Conservation (phyloP, 2,888 invertebrate genomes). For the Marasmarcha lunaedactyla region DNA sequence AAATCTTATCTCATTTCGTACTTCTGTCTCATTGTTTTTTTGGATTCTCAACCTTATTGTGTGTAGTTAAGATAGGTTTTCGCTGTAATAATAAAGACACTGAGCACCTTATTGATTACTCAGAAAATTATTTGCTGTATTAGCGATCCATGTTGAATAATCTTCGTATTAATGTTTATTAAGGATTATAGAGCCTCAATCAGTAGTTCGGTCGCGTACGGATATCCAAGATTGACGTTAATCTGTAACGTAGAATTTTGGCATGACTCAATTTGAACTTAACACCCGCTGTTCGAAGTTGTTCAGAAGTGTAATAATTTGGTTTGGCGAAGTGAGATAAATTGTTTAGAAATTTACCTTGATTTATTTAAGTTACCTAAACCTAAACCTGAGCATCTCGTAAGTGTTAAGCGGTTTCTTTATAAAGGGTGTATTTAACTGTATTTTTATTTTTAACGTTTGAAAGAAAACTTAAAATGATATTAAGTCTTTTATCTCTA, state of each 20-base stretch:
- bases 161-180: conserved; percentile 54
- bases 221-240: conserved; percentile 43
- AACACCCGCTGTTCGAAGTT: neutral
- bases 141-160: conserved; percentile 50
- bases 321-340: neutral
- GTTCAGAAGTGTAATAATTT: neutral
- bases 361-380: too few species aligned
- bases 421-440: too few species aligned
- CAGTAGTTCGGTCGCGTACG: conserved; percentile 31
- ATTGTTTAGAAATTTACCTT: too few species aligned
- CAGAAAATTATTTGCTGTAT: conserved; percentile 43
- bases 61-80: too few species aligned
- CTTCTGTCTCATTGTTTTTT: neutral
- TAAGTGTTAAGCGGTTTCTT: too few species aligned
- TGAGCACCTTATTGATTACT: neutral
- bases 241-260: conserved; percentile 43
- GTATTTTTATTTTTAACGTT: too few species aligned
- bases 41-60: too few species aligned
- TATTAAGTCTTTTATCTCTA: too few species aligned
- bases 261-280: neutral
- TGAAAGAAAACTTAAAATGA: too few species aligned
- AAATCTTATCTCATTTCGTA: conserved; percentile 12
- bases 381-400: too few species aligned
- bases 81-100: too few species aligned
- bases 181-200: conserved; percentile 38